Base-by-base conservation (phyloP, 2,888 invertebrate species). In the Agonum fuliginosum region DNA sequence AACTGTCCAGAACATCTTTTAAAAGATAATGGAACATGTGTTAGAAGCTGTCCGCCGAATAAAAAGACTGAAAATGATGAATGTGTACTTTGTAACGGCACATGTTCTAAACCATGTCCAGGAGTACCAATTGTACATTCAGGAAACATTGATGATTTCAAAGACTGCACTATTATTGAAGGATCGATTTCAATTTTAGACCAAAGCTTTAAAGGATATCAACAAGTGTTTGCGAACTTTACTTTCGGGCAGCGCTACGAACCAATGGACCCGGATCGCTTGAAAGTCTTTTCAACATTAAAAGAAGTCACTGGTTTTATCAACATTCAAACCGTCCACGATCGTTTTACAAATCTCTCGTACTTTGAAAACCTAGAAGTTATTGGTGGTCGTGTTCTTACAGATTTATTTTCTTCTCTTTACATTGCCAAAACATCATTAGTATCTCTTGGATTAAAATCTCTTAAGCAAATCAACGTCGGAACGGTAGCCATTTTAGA, bases 1-100 rank as follows among this genome's bases (percentile, higher is more conserved):
- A 94, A 96, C 85, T 98, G 98, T 83, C 98, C 96, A 22, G 96
- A 95, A 81, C 97, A 97, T 88, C 90, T 98, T 80, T 87, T 98
- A 51, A 95, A 97, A 86, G 97, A 98, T 85, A 95, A 93, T 83
- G 97, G 97, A 6, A 97, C 97, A 1, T 98, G 98, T 86, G 98
- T 98, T 0, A 90, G 97, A 83, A 94, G 94, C 70, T 98, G 98
- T 85, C 97, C 97, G 0, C 91, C 92, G 8, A 95, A 93, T 85
- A 97, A 96, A 87, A 96, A 94, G 85, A 94, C 95, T 22, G 92
- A 93, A 69, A 93, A 95, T 80, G 95, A 96, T 12, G 97, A 97
- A 85, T 98, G 97, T 84, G 95, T 97, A 12, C 93, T 95, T 0
- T 98, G 98, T 85, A 95, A 96, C 83, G 98, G 98, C 0, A 95